Evolutionary conservation across 2,113 vertebrate genomes (phyloP), one percentile per base, ranked within the genome.

Genomic region (Plectropomus leopardus): DNA sequence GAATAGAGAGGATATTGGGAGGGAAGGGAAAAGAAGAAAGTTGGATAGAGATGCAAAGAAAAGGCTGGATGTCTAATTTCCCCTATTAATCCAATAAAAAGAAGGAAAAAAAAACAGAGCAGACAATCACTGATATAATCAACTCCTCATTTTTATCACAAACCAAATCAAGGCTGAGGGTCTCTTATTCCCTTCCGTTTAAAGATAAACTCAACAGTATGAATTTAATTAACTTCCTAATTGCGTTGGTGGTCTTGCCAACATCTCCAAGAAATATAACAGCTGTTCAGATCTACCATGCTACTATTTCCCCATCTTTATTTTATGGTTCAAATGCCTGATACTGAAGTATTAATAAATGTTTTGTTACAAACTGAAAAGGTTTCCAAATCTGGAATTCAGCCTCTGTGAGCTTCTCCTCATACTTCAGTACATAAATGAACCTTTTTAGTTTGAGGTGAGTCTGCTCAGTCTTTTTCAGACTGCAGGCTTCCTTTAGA

Each of bases 151-250:
- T 77, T 51, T 44, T 66, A 66, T 71, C 67, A 34, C 50, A 23
- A 24, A 17, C 17, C n/a, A 64, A 63, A 69, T 83, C 63, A 71
- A 61, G 48, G 21, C 53, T 19, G 26, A 16, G 17, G 23, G 4
- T 55, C 50, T 45, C 24, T 23, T 24, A 70, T 55, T 23, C 42
- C 45, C 30, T 57, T 48, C 60, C 26, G 34, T 75, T 75, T 42
- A 19, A 77, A 66, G 15, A 32, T 57, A 61, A 77, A 63, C 45
- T 50, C 67, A 54, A 65, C 55, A 26, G 1, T 57, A 28, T 30
- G 14, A 10, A 69, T 78, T 82, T 59, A 64, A 80, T 86, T 70
- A 78, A 70, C 45, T 30, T 36, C 1, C 42, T 67, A 23, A 50
- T 76, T 61, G 5, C 50, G 11, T 50, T 40, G 15, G 8, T 67